Evolutionary conservation across 2,888 invertebrate genomes (phyloP), one percentile per base, ranked within the genome.

Genomic region (Gisinianus flammeolus): DNA sequence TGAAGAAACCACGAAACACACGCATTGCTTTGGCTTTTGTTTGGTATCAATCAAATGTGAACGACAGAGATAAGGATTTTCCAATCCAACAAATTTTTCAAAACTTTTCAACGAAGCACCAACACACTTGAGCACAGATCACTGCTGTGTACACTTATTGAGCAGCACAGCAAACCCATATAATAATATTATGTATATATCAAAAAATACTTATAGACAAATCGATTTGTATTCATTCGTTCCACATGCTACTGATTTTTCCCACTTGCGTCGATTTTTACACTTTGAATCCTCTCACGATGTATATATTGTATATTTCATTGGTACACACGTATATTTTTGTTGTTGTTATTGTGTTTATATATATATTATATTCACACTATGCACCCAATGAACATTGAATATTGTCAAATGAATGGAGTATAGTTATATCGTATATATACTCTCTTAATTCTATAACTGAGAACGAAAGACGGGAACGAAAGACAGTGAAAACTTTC

Each of bases 1-100:
- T 81, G 54, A 82, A 76, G 76, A 78, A 80, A 80, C 79, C 78
- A 80, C 77, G 76, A 79, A 75, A 33, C 67, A 69, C 69, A 56
- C 26, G 28, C 66, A 66, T 71, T 74, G 62, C 26, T 62, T 26
- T 16, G 44, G 2, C 31, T 72, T 16, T 24, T 28, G 62, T 24
- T 30, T 72, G 72, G 10, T 54, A 64, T 30, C 74, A 77, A 77
- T 77, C 72, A 72, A 22, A 35, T 77, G 77, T 77, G 77, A 72
- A 77, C 68, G 62, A 77, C 33, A 77, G 70, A 64, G 70, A 77
- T 70, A 77, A 67, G 31, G 70, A 66, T 30, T 77, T 71, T 77
- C 77, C 77, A 77, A 70, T 72, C 30, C 28, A 77, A 54, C 72
- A 77, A 52, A 77, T 77, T 64, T 66, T 44, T 62, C 10, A 44